Conservation (phyloP, 2,888 invertebrate genomes). For the Acanthosepion lycidas region DNA sequence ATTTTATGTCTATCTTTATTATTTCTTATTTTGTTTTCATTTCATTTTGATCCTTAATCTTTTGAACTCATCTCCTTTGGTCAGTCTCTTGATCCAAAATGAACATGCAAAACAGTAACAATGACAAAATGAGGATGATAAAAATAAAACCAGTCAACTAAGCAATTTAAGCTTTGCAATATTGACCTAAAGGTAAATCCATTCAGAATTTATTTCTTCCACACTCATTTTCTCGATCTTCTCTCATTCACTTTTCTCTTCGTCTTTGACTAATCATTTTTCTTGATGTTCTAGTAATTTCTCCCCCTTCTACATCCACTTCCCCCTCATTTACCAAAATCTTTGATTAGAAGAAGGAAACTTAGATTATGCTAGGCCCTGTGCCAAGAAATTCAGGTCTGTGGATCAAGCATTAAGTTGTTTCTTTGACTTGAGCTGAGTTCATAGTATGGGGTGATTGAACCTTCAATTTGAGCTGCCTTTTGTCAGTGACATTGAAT, state of each 20-base stretch:
- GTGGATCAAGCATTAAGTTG: neutral
- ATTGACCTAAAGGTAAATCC: neutral
- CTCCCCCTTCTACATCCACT: neutral
- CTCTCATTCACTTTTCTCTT: neutral
- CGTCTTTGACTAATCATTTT: neutral
- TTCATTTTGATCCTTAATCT: neutral
- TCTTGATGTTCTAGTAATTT: constrained; percentile 16
- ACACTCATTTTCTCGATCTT: neutral
- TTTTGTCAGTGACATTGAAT: neutral
- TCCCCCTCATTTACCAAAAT: neutral
- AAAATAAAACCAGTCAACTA: neutral
- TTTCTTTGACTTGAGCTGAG: neutral
- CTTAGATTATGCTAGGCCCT: neutral
- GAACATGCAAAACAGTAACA: neutral
- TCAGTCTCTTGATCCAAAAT: neutral
- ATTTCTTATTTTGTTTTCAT: neutral
- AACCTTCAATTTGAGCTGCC: constrained; percentile 9
- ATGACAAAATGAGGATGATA: neutral
- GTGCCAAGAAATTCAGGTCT: constrained; percentile 33
- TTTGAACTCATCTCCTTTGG: neutral
- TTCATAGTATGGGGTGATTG: neutral
- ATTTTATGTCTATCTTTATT: neutral
- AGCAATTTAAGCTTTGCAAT: neutral
- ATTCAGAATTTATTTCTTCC: neutral
- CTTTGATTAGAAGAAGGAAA: neutral